Evolutionary conservation across 1,140 invertebrate genomes (phyloP).

Genomic region (Spodoptera frugiperda): DNA sequence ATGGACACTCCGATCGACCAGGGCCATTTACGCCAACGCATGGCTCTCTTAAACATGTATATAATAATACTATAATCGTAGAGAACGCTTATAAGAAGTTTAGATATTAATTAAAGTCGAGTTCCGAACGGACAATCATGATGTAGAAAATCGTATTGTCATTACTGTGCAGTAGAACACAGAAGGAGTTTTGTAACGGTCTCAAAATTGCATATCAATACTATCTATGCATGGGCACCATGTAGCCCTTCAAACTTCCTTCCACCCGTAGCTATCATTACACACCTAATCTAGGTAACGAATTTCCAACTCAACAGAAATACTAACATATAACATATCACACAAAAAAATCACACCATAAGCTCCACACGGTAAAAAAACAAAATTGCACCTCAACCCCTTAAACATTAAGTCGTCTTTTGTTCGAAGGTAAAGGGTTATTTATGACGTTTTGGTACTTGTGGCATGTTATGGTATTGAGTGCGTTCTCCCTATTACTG

Average conservation of each 20-base stretch:
- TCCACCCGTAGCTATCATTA: not conserved
- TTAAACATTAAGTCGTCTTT: not conserved
- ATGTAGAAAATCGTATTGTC: too few species aligned
- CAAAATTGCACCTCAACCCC: not conserved
- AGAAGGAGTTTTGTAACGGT: too few species aligned
- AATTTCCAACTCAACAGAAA: not conserved
- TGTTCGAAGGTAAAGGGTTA: not conserved
- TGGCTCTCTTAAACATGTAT: too few species aligned
- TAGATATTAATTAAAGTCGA: too few species aligned
- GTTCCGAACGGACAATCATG: too few species aligned
- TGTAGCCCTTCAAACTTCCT: not conserved
- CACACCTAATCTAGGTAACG: not conserved
- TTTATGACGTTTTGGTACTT: not conserved
- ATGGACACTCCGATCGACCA: too few species aligned
- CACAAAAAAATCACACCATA: not conserved
- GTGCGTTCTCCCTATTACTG: conserved; percentile 20
- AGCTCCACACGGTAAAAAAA: not conserved
- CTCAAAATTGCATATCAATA: too few species aligned
- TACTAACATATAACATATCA: not conserved
- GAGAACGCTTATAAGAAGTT: too few species aligned
- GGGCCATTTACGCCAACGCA: too few species aligned
- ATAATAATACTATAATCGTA: too few species aligned
- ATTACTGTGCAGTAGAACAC: too few species aligned
- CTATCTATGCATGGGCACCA: too few species aligned
- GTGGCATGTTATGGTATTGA: conserved; percentile 16